Evolutionary conservation across 2,113 vertebrate species (phyloP), one percentile per base, ranked within the genome.

Genomic region (Pseudopodoces humilis): DNA sequence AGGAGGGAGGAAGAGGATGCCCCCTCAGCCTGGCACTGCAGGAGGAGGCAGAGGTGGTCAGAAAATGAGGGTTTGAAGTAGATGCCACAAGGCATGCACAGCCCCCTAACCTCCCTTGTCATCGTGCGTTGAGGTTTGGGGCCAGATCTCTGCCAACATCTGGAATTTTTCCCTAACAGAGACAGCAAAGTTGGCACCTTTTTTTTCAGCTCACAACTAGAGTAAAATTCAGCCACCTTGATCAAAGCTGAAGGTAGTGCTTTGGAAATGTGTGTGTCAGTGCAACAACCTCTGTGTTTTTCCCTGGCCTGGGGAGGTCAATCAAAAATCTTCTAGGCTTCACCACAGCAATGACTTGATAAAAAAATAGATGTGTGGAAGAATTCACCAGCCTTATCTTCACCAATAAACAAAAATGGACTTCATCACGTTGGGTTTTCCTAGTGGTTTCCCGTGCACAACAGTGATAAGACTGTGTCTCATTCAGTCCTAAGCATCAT

Each of bases 11-110:
- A 2, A 5, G 27, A 58, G 49, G 30, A 75, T 84, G 49, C 13
- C 18, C 0, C 0, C 47, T 68, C 23, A 65, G 31, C 72, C 33
- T 49, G 49, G 49, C 60, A 52, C 44, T 2, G 0, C 0, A 0
- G 24, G n/a, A 82, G 49, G 18, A 82, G 37, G 7, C 3, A 7
- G 33, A 84, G 33, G 13, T 22, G 30, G 64, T 53, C 56, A 64
- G 30, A 89, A 86, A 46, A 53, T 1, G 2, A 16, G 52, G 41
- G 6, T 37, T 37, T 49, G 53, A 60, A 35, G 28, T 60, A 89
- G 52, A 56, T 1, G 5, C 9, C 65, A 77, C 7, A 24, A 86
- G 39, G 23, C 21, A 43, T 0, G 0, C 11, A 7, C 43, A 56
- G 31, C 8, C 12, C 21, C 27, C 24, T 28, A 35, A 37, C 49